Base-by-base conservation (phyloP, 2,113 vertebrate species). In the Solenodon paradoxus region DNA sequence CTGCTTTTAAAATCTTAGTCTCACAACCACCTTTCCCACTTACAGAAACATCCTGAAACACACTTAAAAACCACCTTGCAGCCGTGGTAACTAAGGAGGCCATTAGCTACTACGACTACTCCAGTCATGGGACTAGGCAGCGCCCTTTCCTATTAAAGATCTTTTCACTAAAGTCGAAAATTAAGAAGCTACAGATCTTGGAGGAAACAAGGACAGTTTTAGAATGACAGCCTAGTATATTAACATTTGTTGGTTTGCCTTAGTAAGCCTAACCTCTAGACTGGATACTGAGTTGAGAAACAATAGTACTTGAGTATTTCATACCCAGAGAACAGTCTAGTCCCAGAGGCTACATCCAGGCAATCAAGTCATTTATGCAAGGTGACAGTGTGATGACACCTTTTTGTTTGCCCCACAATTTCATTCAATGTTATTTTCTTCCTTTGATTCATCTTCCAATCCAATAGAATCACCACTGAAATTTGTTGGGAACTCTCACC, bases 61-160 rank as follows among this genome's bases (percentile, higher is more conserved):
- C 95, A 88, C 97, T 96, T 97, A 97, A 97, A 97, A 98, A 97
- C 91, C 84, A 96, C 88, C 64, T 87, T 95, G 96, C 93, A 96
- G 95, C 97, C 95, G 97, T 96, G 80, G 93, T 84, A 97, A 97
- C 97, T 96, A 96, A 97, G 57, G 96, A 97, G 94, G 61, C 80
- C 92, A 94, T 3, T 92, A 97, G 95, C 80, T 96, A 92, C 81
- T 94, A 97, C 96, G 96, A 95, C 90, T 80, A 95, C 2, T 93
- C 71, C 94, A 93, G 83, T 69, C 95, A 96, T 59, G 53, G 66
- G 97, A 96, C 95, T 96, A 92, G 32, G 45, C 1, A 88, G 85
- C 57, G 86, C 96, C 95, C 96, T 96, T 95, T 95, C 90, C 72
- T 95, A 80, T 84, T 59, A 66, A 97, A 96, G 92, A 95, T 94